Evolutionary conservation across 2,888 invertebrate species (phyloP), one percentile per base, ranked within the genome.

Genomic region (Orchestes rusci): DNA sequence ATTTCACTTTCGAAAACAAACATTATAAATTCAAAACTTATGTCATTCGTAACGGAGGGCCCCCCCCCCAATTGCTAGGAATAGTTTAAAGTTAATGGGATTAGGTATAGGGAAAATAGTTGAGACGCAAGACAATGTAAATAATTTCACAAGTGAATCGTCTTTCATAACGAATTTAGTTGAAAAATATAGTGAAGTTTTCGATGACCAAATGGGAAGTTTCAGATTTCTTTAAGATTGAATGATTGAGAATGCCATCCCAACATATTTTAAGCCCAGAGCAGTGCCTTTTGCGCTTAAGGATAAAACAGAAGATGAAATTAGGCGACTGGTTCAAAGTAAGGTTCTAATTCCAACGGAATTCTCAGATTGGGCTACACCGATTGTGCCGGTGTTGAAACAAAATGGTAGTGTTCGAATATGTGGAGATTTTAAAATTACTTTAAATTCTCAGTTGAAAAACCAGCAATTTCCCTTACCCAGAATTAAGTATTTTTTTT

Each of bases 321-420:
- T 39, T n/a, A 4, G 2, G 10, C 27, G 36, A 30, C 23, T 51
- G 16, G 43, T 48, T 8, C 16, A 48, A 30, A 43, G 23, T 34
- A 31, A 31, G 3, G 34, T 45, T 19, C 40, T 50, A 12, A 18
- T n/a, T 18, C 13, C 13, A 18, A n/a, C 27, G 4, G 4, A 17
- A 16, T 37, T 13, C 15, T 5, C n/a, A n/a, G 23, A 39, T 7
- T 31, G 5, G 29, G 38, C 38, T 7, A 29, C 16, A 8, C 28
- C 31, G 10, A 29, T 30, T 31, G 39, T 39, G 2, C n/a, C 13
- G 7, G 39, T 39, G 4, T 15, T 17, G 7, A 30, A 39, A 13
- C 19, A 16, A 18, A n/a, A 5, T 7, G 13, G 7, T 4, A n/a
- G 23, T 12, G 8, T 40, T 5, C 10, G 32, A 5, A 33, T 40